Percentiles rank a stretch among this genome's conserved stretches.
phyloP scores from a whole-genome alignment of 2,888 invertebrate genomes.

The Spilarctia lutea region DNA sequence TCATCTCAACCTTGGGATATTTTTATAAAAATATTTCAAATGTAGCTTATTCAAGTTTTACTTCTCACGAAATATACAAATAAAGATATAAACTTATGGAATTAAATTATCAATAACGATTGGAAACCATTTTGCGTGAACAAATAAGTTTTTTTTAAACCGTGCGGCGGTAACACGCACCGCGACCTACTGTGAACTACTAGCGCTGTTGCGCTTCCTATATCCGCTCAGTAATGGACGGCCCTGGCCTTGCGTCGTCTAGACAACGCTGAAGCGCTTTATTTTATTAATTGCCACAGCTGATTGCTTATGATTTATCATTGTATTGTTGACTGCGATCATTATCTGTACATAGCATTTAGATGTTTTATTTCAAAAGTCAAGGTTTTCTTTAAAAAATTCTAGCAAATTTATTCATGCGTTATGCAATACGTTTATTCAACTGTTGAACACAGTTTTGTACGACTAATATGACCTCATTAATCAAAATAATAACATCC shows the following conservation, averaged over 20 bases:
- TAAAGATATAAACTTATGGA: neutral
- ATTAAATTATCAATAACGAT: slow-evolving; percentile 11
- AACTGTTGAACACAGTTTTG: no score
- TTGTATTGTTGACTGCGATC: slow-evolving; percentile 14
- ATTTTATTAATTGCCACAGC: slow-evolving; percentile 60
- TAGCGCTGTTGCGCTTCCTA: slow-evolving; percentile 67
- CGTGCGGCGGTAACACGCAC: slow-evolving; percentile 44
- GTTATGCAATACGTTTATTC: no score
- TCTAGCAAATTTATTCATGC: no score
- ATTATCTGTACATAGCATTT: slow-evolving; percentile 5
- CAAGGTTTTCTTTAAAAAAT: neutral
- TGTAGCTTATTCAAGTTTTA: neutral
- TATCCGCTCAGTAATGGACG: slow-evolving; percentile 62
- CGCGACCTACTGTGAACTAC: slow-evolving; percentile 59
- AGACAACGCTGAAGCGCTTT: slow-evolving; percentile 57
- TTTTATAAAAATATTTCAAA: slow-evolving; percentile 14
- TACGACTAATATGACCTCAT: no score
- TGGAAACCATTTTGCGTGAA: slow-evolving; percentile 28
- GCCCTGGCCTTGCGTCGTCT: slow-evolving; percentile 65
- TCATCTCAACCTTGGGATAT: slow-evolving; percentile 30
- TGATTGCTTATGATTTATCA: slow-evolving; percentile 49
- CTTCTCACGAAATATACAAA: neutral
- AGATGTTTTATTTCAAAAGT: neutral
- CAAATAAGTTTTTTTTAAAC: slow-evolving; percentile 38
- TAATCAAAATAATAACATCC: no score